Conservation (phyloP, 2,888 invertebrate genomes). For the Pristionchus entomophagus region DNA sequence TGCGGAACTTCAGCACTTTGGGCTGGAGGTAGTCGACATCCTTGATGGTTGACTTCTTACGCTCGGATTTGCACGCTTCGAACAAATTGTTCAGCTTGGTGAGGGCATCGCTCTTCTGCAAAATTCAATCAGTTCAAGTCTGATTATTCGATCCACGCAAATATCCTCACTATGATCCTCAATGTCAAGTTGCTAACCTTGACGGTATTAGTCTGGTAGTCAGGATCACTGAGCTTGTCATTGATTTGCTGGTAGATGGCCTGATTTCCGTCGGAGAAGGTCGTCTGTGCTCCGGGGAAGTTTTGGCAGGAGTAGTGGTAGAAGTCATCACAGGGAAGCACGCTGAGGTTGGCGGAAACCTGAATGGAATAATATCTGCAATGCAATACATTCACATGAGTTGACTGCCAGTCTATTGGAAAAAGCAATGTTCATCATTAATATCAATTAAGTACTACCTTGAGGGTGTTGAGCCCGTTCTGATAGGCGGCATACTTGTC, state of each 20-base stretch:
- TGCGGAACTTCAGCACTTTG: background rate
- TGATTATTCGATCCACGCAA: background rate
- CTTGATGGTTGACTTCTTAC: background rate
- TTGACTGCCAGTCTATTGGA: background rate
- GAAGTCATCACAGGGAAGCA: too few species aligned
- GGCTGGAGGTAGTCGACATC: background rate
- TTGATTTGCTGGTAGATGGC: too few species aligned
- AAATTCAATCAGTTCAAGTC: background rate
- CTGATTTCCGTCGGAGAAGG: too few species aligned
- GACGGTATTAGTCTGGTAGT: too few species aligned
- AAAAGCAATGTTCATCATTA: background rate
- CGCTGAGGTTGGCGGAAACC: too few species aligned
- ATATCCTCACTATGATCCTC: background rate
- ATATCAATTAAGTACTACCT: background rate
- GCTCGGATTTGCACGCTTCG: background rate
- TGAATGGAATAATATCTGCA: background rate
- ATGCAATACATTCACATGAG: background rate
- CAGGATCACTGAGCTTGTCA: too few species aligned
- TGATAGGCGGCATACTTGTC: constrained; percentile 56
- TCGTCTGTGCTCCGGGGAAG: constrained; percentile 41
- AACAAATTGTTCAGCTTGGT: background rate
- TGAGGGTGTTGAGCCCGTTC: constrained; percentile 46
- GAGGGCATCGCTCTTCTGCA: background rate
- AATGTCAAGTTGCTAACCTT: background rate
- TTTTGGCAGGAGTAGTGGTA: constrained; percentile 54